Base-by-base conservation (phyloP, 2,797 vertebrate species). In the Channa striata region DNA sequence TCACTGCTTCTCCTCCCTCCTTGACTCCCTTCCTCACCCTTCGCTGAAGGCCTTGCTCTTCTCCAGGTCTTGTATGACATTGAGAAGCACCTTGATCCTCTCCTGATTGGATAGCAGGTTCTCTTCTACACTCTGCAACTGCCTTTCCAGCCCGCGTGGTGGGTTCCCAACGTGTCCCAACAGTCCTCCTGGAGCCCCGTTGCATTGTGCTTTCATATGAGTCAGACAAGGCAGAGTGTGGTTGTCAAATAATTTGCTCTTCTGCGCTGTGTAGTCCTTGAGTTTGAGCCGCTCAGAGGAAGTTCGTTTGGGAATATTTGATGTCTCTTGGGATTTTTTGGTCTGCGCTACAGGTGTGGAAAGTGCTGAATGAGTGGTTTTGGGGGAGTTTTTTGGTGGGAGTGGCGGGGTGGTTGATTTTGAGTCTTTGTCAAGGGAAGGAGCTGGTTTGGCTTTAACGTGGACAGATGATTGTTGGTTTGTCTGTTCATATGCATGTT, bases 1-100 rank as follows among this genome's bases (percentile, higher is more conserved):
- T 8, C 14, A 5, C 40, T 13, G 2, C 13, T 42, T 51, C 17
- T 11, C 48, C 6, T 23, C 42, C 43, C 48, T 43, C 30, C 39
- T 14, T 34, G 14, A 12, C 33, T 39, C 40, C 61, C 62, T 21
- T 73, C 21, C 83, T 93, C 94, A 99, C 98, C 98, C 98, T 94
- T 99, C 97, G 30, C 94, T 98, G 88, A 97, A 93, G 63, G 98
- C 98, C 87, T 96, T 97, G 91, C 95, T 97, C 91, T 95, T 99
- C 93, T 99, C 98, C 93, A 99, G 92, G 91, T 99, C 98, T 94
- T 99, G 97, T 89, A 99, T 99, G 90, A 99, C 97, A 75, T 99
- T 98, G 89, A 99, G 90, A 80, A 99, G 96, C 86, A 98, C 96
- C 92, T 98, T 99, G 91, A 99, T 99, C 95, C 99, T 99, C 94